These are phyloP conservation scores for Orientallactaga sibirica DNA, from an alignment of 2,797 vertebrate genomes.

Conservation along the genomic window DNA sequence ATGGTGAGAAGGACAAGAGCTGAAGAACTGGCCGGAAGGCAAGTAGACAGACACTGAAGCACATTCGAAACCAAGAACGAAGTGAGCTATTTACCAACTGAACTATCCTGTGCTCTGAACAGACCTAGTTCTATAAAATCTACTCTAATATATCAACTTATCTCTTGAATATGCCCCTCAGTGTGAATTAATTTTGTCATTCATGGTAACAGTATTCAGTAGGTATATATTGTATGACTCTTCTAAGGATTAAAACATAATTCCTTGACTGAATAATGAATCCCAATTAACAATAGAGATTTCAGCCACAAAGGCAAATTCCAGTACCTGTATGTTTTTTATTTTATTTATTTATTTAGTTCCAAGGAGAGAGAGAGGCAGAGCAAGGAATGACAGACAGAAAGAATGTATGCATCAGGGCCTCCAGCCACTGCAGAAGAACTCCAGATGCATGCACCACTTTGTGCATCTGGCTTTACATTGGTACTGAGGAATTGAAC, in stretches of 20 bases:
- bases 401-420: no score
- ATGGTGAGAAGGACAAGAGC: not conserved
- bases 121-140: not conserved
- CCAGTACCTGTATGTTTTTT: not conserved
- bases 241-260: conserved; percentile 11
- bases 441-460: no score
- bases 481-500: no score
- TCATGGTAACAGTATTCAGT: not conserved
- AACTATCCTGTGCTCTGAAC: not conserved
- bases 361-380: no score
- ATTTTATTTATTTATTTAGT: no score
- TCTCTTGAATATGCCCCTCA: not conserved
- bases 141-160: not conserved
- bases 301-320: not conserved
- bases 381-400: no score
- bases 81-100: not conserved
- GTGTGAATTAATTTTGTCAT: not conserved
- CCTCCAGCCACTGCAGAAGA: no score
- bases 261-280: conserved; percentile 20
- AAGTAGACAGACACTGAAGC: not conserved
- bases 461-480: no score
- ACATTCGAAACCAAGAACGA: not conserved
- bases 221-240: not conserved
- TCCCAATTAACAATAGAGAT: not conserved
- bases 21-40: not conserved